Conservation (phyloP, 2,113 vertebrate species). For the Phylloscopus whistleri region DNA sequence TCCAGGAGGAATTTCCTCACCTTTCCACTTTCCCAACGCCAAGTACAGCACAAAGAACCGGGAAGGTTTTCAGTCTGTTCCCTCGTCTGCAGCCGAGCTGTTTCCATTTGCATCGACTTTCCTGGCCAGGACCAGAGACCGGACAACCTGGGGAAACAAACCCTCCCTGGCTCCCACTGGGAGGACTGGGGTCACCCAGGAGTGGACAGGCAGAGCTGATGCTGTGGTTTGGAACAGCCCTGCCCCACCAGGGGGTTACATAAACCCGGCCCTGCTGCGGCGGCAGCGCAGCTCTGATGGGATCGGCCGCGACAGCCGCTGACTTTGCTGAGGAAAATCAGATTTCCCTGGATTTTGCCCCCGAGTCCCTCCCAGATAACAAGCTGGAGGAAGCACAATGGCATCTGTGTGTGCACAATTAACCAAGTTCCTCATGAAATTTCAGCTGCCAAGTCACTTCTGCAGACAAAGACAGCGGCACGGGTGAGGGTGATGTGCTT, state of each 20-base stretch:
- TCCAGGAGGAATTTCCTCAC: background rate
- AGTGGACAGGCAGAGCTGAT: fast-evolving
- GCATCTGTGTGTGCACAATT: background rate
- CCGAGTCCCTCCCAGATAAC: background rate
- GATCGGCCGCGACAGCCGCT: background rate
- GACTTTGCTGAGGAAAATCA: background rate
- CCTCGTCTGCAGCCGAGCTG: fast-evolving
- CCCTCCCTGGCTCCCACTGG: fast-evolving
- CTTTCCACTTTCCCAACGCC: fast-evolving
- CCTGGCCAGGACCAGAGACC: background rate
- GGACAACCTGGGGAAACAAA: fast-evolving
- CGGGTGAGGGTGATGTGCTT: background rate
- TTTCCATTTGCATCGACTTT: background rate
- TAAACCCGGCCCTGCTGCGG: background rate
- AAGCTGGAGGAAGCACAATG: background rate
- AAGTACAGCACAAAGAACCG: fast-evolving
- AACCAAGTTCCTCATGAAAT: background rate
- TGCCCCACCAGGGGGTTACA: background rate
- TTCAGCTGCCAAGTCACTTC: background rate
- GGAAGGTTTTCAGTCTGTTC: fast-evolving
- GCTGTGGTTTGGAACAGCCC: fast-evolving
- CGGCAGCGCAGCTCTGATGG: background rate
- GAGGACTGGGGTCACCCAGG: background rate
- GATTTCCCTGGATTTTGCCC: background rate
- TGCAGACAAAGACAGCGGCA: fast-evolving